These are phyloP conservation scores for Molanna angustata DNA, from an alignment of 2,888 invertebrate species.

Conservation along the genomic window DNA sequence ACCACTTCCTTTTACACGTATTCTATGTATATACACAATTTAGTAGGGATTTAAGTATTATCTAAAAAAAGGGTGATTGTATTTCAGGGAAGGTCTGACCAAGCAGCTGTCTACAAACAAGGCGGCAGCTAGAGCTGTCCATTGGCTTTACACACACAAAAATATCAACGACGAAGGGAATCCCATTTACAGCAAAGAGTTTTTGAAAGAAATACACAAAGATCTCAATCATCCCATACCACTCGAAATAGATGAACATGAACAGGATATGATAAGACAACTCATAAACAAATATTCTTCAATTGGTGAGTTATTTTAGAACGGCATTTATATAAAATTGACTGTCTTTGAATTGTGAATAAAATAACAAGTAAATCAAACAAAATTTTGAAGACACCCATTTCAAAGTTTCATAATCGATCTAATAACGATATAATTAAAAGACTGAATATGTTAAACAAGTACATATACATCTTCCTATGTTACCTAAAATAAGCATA, in stretches of 20 bases:
- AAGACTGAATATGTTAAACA: too few relatives aligned
- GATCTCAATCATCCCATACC: slow-evolving; percentile 41
- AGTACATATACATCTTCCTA: too few relatives aligned
- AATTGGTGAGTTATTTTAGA: not conserved
- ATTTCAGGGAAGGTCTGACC: slow-evolving; percentile 45
- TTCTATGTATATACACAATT: not conserved
- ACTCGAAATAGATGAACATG: slow-evolving; percentile 41
- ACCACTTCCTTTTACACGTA: too few relatives aligned
- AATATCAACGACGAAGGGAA: slow-evolving; percentile 49
- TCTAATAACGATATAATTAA: too few relatives aligned
- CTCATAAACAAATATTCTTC: not conserved
- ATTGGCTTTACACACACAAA: slow-evolving; percentile 51
- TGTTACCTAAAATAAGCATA: too few relatives aligned
- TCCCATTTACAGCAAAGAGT: slow-evolving; percentile 50
- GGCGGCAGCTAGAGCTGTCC: slow-evolving; percentile 54
- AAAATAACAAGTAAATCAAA: too few relatives aligned
- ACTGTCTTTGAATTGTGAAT: too few relatives aligned
- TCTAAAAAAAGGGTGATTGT: too few relatives aligned
- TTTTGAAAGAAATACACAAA: slow-evolving; percentile 41
- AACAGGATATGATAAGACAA: not conserved
- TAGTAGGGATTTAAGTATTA: not conserved
- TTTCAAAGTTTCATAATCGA: too few relatives aligned
- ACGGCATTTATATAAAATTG: too few relatives aligned
- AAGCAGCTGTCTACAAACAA: slow-evolving; percentile 55
- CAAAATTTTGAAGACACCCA: too few relatives aligned